phyloP scores from a whole-genome alignment of 2,113 vertebrate species.

The Pluvialis apricaria region DNA sequence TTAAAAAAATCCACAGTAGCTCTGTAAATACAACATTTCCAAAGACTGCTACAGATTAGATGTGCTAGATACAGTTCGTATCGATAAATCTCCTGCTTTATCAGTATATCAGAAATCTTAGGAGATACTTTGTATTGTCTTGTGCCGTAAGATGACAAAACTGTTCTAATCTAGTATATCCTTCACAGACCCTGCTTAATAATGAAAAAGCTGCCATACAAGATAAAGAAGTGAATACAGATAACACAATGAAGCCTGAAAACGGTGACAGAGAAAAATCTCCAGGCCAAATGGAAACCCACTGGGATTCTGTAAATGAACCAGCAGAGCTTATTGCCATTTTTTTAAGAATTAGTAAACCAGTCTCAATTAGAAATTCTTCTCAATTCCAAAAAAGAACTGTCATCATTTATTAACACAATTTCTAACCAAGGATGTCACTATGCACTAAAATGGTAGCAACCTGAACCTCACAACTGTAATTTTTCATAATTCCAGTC shows the following conservation, averaged over 20 bases:
- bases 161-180: background rate
- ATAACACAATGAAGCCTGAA: constrained; percentile 6
- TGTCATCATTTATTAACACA: background rate
- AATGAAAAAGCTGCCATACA: constrained; percentile 17
- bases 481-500: background rate
- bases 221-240: constrained; percentile 35
- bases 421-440: background rate
- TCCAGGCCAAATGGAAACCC: constrained; percentile 23
- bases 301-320: constrained; percentile 22
- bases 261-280: constrained; percentile 26
- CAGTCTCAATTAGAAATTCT: background rate
- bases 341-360: background rate
- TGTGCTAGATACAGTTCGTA: background rate
- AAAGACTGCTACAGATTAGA: background rate
- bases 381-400: background rate
- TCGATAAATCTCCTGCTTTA: background rate
- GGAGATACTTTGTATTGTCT: background rate
- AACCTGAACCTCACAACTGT: background rate
- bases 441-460: background rate
- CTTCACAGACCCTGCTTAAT: background rate
- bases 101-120: background rate
- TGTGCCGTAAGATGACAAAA: background rate
- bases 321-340: background rate
- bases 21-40: background rate
- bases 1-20: background rate